These are phyloP conservation scores for Aphidius ervi DNA, from an alignment of 1,140 invertebrate genomes.

Conservation along the genomic window DNA sequence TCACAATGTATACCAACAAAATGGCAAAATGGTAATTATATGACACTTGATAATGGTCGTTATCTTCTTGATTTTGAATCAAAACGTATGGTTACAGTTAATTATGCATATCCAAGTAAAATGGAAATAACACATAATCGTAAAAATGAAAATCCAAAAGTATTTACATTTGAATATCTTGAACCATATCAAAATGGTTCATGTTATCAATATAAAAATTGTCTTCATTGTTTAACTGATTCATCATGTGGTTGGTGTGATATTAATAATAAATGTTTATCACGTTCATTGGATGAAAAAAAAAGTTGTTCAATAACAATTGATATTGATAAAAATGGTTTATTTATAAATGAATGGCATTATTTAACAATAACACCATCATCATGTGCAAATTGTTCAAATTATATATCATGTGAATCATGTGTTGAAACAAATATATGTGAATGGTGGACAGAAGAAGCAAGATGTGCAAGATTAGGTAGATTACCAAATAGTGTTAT, in stretches of 20 bases:
- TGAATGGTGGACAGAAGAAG: slow-evolving; percentile 83
- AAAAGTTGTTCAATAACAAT: slow-evolving; percentile 54
- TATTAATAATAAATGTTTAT: slow-evolving; percentile 61
- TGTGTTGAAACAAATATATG: slow-evolving; percentile 71
- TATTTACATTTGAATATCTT: slow-evolving; percentile 84
- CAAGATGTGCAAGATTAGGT: slow-evolving; percentile 75
- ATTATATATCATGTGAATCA: slow-evolving; percentile 79
- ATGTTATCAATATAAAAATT: slow-evolving; percentile 78
- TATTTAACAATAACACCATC: slow-evolving; percentile 76
- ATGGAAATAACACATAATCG: slow-evolving; percentile 75
- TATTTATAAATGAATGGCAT: slow-evolving; percentile 60
- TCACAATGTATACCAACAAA: slow-evolving; percentile 58
- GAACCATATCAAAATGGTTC: slow-evolving; percentile 78
- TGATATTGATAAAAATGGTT: slow-evolving; percentile 37
- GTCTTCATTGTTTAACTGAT: slow-evolving; percentile 83
- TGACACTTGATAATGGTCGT: slow-evolving; percentile 51
- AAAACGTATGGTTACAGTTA: slow-evolving; percentile 49
- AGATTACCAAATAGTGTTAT: slow-evolving; percentile 66
- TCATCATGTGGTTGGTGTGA: slow-evolving; percentile 88
- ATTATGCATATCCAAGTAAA: slow-evolving; percentile 63
- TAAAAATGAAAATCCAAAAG: slow-evolving; percentile 68
- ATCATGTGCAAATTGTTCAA: slow-evolving; percentile 80
- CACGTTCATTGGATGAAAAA: slow-evolving; percentile 62
- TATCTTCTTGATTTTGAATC: slow-evolving; percentile 73
- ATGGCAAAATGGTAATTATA: slow-evolving; percentile 58